Evolutionary conservation across 2,888 invertebrate species (phyloP).

Genomic region (Drosophila bunnanda): DNA sequence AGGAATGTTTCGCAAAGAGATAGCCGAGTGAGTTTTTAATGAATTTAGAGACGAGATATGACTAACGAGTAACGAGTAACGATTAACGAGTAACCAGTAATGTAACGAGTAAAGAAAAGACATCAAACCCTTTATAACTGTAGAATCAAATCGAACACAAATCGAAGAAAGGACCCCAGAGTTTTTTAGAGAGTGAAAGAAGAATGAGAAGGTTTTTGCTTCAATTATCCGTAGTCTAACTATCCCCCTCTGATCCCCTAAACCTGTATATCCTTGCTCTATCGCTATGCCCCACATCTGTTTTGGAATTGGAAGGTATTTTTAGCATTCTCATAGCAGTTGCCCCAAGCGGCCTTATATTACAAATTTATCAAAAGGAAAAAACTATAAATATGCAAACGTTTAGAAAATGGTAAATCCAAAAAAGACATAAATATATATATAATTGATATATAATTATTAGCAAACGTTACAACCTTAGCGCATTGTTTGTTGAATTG

Average conservation of each 20-base stretch:
- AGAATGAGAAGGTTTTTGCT: slow-evolving; percentile 21
- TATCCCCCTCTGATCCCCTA: slow-evolving; percentile 8
- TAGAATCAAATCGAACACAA: slow-evolving; percentile 4
- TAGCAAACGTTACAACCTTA: slow-evolving; percentile 69
- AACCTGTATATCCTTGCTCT: background rate
- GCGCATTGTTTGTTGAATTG: slow-evolving; percentile 69
- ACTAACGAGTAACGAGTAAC: background rate
- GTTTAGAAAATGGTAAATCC: slow-evolving; percentile 26
- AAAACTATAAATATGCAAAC: slow-evolving; percentile 25
- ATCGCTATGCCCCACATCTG: slow-evolving; percentile 1
- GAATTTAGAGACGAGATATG: slow-evolving; percentile 51
- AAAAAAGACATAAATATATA: slow-evolving; percentile 8
- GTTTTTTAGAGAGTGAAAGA: slow-evolving; percentile 21
- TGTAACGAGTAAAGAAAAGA: slow-evolving; percentile 1
- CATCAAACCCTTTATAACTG: background rate
- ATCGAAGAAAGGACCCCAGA: slow-evolving; percentile 15
- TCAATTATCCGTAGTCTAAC: slow-evolving; percentile 35
- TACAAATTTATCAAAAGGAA: slow-evolving; percentile 30
- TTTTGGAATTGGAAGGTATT: slow-evolving; percentile 41
- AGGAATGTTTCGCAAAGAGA: slow-evolving; percentile 5
- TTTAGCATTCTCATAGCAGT: slow-evolving; percentile 61
- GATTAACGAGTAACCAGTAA: background rate
- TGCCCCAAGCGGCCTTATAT: slow-evolving; percentile 71
- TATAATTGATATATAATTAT: slow-evolving; percentile 56
- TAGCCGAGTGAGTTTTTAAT: slow-evolving; percentile 64